Conservation (phyloP, 2,888 invertebrate genomes). For the Ennomos erosarius region DNA sequence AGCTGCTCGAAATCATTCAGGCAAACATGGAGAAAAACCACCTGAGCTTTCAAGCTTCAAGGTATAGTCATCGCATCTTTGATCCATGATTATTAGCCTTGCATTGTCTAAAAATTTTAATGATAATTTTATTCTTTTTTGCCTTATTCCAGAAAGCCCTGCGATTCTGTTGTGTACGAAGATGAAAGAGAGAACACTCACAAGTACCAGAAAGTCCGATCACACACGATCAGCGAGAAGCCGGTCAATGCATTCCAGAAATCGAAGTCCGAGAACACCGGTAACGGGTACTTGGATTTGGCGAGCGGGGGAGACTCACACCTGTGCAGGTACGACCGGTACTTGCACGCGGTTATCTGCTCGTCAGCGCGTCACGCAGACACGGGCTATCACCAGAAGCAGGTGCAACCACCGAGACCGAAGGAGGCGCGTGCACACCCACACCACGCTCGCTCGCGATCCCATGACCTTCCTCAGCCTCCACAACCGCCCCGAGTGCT, state of each 20-base stretch:
- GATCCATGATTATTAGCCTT: no score
- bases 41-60: constrained; percentile 92
- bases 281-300: constrained; percentile 86
- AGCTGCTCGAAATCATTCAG: constrained; percentile 94
- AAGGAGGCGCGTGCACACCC: constrained; percentile 45
- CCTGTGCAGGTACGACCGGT: constrained; percentile 85
- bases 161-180: constrained; percentile 68
- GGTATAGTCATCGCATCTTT: constrained; percentile 80
- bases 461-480: constrained; percentile 67
- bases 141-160: constrained; percentile 84
- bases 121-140: background rate
- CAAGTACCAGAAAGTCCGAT: constrained; percentile 78
- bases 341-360: constrained; percentile 87
- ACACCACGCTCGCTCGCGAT: constrained; percentile 66
- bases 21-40: constrained; percentile 97
- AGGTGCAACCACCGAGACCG: constrained; percentile 55
- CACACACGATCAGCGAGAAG: constrained; percentile 82
- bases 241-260: constrained; percentile 73
- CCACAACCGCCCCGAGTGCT: constrained; percentile 74
- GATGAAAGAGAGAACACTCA: constrained; percentile 57
- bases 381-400: constrained; percentile 78
- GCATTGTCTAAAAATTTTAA: no score
- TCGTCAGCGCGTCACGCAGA: constrained; percentile 79
- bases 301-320: constrained; percentile 86
- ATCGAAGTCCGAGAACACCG: constrained; percentile 66